A percentile compares a stretch with the other conserved stretches of the same genome.
phyloP scores from a whole-genome alignment of 2,888 invertebrate species.

The Ophion slaviceki region DNA sequence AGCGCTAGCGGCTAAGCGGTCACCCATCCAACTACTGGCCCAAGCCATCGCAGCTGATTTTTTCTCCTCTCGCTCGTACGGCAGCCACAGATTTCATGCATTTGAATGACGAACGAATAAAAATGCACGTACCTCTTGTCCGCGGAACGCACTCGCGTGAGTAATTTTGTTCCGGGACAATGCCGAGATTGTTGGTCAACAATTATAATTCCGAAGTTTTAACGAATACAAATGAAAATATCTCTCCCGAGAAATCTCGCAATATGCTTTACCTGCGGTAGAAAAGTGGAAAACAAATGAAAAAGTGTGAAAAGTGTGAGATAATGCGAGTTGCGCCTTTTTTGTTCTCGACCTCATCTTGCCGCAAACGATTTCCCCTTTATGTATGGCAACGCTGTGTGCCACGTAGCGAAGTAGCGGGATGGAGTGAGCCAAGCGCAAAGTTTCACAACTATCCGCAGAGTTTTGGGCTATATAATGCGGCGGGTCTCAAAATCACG shows the following conservation, averaged over 20 bases:
- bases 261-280: not conserved
- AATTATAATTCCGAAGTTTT: not conserved
- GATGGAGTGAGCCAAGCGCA: slow-evolving; percentile 69
- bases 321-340: not conserved
- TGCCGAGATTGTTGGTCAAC: not conserved
- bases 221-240: not conserved
- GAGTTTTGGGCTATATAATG: slow-evolving; percentile 70
- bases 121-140: not conserved
- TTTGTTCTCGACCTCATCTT: not conserved
- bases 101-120: not conserved
- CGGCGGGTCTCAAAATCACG: slow-evolving; percentile 63
- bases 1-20: no score
- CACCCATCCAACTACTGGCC: no score
- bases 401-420: slow-evolving; percentile 49
- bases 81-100: not conserved
- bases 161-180: not conserved
- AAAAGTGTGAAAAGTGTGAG: not conserved
- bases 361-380: not conserved
- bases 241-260: not conserved
- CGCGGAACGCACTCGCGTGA: not conserved
- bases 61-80: not conserved
- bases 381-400: slow-evolving; percentile 29
- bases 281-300: not conserved
- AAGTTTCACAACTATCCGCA: slow-evolving; percentile 69
- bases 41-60: not conserved